A percentile compares a stretch with the other conserved stretches of the same genome.
phyloP scores from a whole-genome alignment of 2,113 vertebrate genomes.

The Planiliza haematocheilus region DNA sequence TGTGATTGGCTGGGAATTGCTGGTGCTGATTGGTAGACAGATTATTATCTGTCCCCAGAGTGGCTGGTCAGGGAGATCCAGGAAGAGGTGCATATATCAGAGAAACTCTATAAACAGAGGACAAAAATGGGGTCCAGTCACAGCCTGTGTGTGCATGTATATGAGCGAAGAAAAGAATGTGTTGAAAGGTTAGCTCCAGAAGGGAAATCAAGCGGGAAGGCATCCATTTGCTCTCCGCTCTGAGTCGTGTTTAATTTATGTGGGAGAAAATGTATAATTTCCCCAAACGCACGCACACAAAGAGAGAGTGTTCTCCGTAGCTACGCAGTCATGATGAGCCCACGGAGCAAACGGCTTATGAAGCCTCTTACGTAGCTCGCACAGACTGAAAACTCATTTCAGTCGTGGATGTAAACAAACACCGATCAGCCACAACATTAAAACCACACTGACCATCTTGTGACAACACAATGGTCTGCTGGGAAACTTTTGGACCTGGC shows the following conservation, averaged over 20 bases:
- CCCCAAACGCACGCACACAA: conserved; percentile 47
- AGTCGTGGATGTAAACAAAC: conserved; percentile 2
- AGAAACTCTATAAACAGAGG: conserved; percentile 14
- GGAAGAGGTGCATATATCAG: conserved; percentile 26
- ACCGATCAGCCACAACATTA: no score
- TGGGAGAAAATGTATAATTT: conserved; percentile 55
- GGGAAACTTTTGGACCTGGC: no score
- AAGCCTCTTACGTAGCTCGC: conserved; percentile 29
- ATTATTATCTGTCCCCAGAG: conserved; percentile 67
- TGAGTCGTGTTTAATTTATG: conserved; percentile 60
- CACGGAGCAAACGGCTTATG: conserved; percentile 15
- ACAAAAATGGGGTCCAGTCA: neutral
- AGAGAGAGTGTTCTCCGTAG: conserved; percentile 39
- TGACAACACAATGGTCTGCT: no score
- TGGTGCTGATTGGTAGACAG: conserved; percentile 57
- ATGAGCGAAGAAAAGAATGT: conserved; percentile 8
- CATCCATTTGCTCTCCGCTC: conserved; percentile 52
- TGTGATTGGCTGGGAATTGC: conserved; percentile 33
- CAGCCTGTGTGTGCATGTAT: neutral
- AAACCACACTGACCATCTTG: no score
- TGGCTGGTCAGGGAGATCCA: conserved; percentile 47
- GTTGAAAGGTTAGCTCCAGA: conserved; percentile 61
- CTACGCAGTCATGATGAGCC: conserved; percentile 1
- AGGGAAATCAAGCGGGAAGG: conserved; percentile 61
- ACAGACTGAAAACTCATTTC: conserved; percentile 50